Conservation (phyloP, 2,888 invertebrate genomes). For the Drosophila anceps region DNA sequence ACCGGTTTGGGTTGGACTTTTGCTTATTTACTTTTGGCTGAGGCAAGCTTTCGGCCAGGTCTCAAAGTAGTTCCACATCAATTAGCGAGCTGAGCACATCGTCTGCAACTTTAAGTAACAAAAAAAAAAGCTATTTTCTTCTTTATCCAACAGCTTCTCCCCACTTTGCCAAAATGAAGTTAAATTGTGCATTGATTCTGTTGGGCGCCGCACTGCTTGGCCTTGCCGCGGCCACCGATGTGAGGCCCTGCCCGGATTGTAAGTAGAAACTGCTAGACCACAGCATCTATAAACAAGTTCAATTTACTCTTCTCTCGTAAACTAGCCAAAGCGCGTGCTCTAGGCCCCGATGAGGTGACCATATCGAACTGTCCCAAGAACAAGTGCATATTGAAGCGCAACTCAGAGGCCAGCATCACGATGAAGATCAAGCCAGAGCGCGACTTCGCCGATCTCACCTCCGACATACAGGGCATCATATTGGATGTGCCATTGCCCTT, state of each 20-base stretch:
- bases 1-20: constrained; percentile 60
- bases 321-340: constrained; percentile 85
- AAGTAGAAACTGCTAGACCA: constrained; percentile 34
- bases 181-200: constrained; percentile 48
- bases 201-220: constrained; percentile 51
- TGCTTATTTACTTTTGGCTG: constrained; percentile 17
- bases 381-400: constrained; percentile 89
- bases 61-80: constrained; percentile 50
- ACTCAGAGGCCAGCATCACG: constrained; percentile 86
- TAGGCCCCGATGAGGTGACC: constrained; percentile 86
- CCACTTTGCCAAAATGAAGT: constrained; percentile 50
- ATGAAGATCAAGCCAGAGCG: constrained; percentile 88
- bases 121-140: not conserved
- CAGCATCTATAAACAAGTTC: no score
- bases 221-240: constrained; percentile 65
- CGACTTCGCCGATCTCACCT: constrained; percentile 87
- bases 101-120: no score
- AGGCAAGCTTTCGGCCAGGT: constrained; percentile 28
- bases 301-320: no score
- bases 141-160: not conserved
- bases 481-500: constrained; percentile 90
- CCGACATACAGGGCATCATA: constrained; percentile 88
- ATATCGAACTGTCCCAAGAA: constrained; percentile 88
- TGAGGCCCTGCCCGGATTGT: constrained; percentile 79
- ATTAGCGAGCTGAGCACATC: constrained; percentile 40